Evolutionary conservation across 1,140 invertebrate genomes (phyloP).

Genomic region (Euura lappo): DNA sequence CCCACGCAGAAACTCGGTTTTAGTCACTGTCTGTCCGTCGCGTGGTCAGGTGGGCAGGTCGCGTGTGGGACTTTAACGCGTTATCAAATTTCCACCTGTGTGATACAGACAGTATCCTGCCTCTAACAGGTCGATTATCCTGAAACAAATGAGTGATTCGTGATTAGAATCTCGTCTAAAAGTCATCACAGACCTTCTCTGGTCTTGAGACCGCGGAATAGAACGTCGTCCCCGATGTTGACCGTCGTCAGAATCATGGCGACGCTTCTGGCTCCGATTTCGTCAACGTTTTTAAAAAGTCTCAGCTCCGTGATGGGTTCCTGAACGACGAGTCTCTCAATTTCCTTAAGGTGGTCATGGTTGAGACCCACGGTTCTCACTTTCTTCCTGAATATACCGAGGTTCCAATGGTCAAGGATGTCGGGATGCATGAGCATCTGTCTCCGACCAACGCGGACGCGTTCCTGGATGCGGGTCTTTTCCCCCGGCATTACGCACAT

Average conservation of each 20-base stretch:
- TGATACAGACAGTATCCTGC: background rate
- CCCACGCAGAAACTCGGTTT: background rate
- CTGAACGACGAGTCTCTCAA: background rate
- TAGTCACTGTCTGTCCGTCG: background rate
- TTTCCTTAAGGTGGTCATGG: no score
- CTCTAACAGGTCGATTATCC: background rate
- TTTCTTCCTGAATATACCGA: background rate
- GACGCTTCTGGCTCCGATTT: background rate
- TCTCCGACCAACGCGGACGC: background rate
- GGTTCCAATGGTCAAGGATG: background rate
- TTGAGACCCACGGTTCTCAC: no score
- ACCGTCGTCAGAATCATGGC: background rate
- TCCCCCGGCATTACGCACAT: background rate
- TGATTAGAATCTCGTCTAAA: background rate
- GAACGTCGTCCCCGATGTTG: background rate
- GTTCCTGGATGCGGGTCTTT: background rate
- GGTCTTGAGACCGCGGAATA: background rate
- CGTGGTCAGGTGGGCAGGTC: background rate
- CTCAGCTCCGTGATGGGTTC: background rate
- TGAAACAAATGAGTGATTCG: background rate
- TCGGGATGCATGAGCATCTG: background rate
- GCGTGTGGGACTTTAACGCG: background rate
- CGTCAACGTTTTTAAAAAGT: background rate
- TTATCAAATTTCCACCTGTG: background rate
- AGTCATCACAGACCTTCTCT: background rate